Evolutionary conservation across 2,113 vertebrate genomes (phyloP).

Genomic region (Petrocephalus zakoni): DNA sequence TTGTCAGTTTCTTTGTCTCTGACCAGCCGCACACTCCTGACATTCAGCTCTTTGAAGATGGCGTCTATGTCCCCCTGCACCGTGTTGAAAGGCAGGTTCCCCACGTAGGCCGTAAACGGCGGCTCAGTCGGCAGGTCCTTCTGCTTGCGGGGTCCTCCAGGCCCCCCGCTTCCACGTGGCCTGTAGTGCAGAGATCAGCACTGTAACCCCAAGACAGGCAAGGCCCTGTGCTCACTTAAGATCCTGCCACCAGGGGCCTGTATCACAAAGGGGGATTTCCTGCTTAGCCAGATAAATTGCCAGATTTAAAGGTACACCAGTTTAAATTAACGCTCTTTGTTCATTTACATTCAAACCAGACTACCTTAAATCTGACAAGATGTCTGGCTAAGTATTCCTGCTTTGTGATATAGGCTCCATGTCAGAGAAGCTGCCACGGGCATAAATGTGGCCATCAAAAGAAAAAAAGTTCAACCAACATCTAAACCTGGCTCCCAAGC

Average conservation of each 20-base stretch:
- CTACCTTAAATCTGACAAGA: neutral
- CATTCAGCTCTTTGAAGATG: slow-evolving; percentile 92
- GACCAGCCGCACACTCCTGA: slow-evolving; percentile 90
- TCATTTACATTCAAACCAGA: neutral
- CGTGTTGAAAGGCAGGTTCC: slow-evolving; percentile 93
- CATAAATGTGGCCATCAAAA: neutral
- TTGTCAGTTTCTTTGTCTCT: slow-evolving; percentile 98
- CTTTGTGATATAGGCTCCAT: neutral
- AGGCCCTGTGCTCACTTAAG: neutral
- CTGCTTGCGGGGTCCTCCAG: slow-evolving; percentile 78
- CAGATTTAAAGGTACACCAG: too few species aligned
- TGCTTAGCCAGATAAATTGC: neutral
- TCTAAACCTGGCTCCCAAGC: too few species aligned
- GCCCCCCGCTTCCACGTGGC: slow-evolving; percentile 69
- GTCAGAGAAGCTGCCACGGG: neutral
- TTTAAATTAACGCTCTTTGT: too few species aligned
- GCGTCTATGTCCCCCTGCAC: slow-evolving; percentile 96
- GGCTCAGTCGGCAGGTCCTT: slow-evolving; percentile 94
- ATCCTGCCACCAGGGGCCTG: neutral
- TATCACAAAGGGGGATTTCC: neutral
- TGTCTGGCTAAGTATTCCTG: neutral
- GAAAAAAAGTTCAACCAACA: too few species aligned
- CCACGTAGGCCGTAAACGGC: slow-evolving; percentile 94
- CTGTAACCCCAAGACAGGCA: neutral
- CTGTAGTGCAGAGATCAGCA: slow-evolving; percentile 44